Conservation (phyloP, 2,888 invertebrate species). For the Hirtodrosophila trivittata region DNA sequence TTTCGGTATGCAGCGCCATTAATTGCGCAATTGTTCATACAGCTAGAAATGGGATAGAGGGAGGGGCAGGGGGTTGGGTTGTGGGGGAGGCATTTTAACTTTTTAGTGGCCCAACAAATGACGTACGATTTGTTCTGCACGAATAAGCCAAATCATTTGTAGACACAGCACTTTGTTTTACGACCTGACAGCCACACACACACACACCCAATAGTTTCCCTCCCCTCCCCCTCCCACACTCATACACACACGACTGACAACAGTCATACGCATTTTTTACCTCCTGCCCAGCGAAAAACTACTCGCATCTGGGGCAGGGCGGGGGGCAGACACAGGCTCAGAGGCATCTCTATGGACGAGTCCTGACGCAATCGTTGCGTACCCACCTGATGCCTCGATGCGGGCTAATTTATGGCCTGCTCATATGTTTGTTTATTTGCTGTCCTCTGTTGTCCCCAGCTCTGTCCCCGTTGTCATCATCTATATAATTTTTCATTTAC, state of each 20-base stretch:
- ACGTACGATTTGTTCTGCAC: conserved; percentile 78
- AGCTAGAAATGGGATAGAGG: conserved; percentile 17
- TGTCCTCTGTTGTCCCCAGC: conserved; percentile 13
- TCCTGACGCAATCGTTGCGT: conserved; percentile 39
- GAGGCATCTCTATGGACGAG: conserved; percentile 10
- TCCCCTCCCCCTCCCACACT: conserved; percentile 7
- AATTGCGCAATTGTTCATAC: conserved; percentile 72
- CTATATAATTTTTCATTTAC: conserved; percentile 69
- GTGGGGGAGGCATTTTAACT: conserved; percentile 45
- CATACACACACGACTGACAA: conserved; percentile 1
- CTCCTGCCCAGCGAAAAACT: conserved; percentile 39
- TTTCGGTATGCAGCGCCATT: conserved; percentile 59
- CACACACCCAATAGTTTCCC: conserved; percentile 7
- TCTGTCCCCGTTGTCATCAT: conserved; percentile 47
- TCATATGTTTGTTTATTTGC: conserved; percentile 55
- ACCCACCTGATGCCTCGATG: conserved; percentile 60
- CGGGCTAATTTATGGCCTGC: conserved; percentile 76
- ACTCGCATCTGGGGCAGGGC: conserved; percentile 21
- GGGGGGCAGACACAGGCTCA: conserved; percentile 22
- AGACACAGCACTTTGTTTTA: conserved; percentile 76
- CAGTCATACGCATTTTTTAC: conserved; percentile 58
- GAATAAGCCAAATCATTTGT: conserved; percentile 78
- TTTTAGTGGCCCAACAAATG: conserved; percentile 76
- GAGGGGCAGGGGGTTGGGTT: not conserved
- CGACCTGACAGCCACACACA: conserved; percentile 60